Evolutionary conservation across 2,888 invertebrate genomes (phyloP).

Genomic region (Piscicola geometra): DNA sequence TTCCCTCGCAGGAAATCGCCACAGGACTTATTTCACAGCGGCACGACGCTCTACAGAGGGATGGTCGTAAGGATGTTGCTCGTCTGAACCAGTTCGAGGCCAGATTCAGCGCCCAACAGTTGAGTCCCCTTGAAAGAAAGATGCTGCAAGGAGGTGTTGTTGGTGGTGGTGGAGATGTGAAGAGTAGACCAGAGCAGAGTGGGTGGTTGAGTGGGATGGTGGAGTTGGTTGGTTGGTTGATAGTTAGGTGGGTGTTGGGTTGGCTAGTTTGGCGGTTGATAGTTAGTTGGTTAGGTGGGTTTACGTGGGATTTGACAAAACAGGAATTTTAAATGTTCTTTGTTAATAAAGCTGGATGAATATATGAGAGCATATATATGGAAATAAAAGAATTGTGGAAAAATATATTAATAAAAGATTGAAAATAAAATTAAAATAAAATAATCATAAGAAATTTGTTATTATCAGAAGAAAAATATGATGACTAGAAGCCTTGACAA

Average conservation of each 20-base stretch:
- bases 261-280: neutral
- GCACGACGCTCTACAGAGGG: neutral
- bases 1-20: neutral
- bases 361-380: no score
- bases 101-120: slow-evolving; percentile 35
- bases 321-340: no score
- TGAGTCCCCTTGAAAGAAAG: slow-evolving; percentile 36
- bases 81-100: slow-evolving; percentile 29
- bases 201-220: neutral
- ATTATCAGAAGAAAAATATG: no score
- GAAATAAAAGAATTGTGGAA: no score
- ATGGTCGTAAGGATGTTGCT: neutral
- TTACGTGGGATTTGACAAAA: no score
- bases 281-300: neutral
- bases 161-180: neutral
- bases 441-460: no score
- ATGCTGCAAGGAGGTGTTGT: neutral
- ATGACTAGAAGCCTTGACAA: no score
- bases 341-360: no score
- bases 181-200: neutral
- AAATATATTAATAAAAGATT: no score
- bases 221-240: neutral
- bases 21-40: neutral
- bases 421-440: no score
- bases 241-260: neutral